phyloP scores from a whole-genome alignment of 2,888 invertebrate genomes.

The Phortica magna region DNA sequence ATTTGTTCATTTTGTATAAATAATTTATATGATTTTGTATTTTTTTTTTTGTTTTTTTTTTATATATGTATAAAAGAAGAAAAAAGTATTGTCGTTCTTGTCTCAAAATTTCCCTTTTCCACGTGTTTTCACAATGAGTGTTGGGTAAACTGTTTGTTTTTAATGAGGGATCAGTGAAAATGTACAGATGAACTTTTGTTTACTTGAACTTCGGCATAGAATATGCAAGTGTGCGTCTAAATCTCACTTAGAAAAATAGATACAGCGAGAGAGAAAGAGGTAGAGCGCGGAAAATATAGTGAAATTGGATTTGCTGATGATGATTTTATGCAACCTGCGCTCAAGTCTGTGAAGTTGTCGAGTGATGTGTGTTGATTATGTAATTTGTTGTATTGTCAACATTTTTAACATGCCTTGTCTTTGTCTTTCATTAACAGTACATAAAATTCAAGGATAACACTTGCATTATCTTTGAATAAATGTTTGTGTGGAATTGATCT shows the following conservation, averaged over 20 bases:
- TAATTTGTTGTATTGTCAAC: slow-evolving; percentile 64
- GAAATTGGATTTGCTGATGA: neutral
- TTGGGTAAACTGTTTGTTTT: slow-evolving; percentile 37
- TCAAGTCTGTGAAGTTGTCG: neutral
- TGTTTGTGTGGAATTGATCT: neutral
- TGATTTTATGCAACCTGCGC: neutral
- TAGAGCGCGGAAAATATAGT: too few relatives aligned
- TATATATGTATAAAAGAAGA: slow-evolving; percentile 42
- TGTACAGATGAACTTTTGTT: neutral
- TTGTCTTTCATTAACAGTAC: slow-evolving; percentile 40
- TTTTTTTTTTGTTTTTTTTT: slow-evolving; percentile 33
- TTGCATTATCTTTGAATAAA: neutral
- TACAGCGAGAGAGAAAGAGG: too few relatives aligned
- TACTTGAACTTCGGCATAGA: neutral
- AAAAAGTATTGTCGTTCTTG: slow-evolving; percentile 51
- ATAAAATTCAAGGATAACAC: neutral
- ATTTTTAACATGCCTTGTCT: slow-evolving; percentile 72
- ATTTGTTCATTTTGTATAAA: slow-evolving; percentile 19
- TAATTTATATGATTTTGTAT: slow-evolving; percentile 27
- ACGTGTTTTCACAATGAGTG: slow-evolving; percentile 32
- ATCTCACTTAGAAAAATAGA: neutral
- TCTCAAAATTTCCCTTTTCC: slow-evolving; percentile 48
- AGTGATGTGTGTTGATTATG: neutral
- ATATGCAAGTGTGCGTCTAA: neutral
- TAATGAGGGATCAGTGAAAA: neutral